Conservation (phyloP, 2,113 vertebrate species). For the Platichthys stellatus region DNA sequence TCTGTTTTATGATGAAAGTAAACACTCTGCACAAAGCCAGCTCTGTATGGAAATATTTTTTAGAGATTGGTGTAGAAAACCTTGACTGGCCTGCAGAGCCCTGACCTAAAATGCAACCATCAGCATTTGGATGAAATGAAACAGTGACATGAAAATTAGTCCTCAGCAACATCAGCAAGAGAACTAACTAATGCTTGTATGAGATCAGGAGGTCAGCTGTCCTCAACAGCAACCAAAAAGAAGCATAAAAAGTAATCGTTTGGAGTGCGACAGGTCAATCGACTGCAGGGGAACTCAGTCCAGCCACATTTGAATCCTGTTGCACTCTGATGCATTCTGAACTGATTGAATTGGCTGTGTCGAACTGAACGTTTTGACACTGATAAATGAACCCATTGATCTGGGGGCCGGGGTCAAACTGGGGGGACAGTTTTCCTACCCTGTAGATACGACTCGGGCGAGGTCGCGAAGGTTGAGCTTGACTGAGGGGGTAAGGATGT, state of each 20-base stretch:
- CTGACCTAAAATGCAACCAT: not conserved
- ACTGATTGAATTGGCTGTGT: conserved; percentile 6
- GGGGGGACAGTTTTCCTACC: conserved; percentile 80
- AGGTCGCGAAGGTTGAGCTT: conserved; percentile 95
- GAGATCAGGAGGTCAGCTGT: conserved; percentile 9
- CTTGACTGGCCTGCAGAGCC: not conserved
- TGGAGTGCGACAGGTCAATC: conserved; percentile 7
- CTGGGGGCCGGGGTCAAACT: conserved; percentile 6
- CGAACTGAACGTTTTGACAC: conserved; percentile 25
- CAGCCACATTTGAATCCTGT: conserved; percentile 6
- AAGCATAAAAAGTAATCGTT: not conserved
- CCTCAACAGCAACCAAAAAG: conserved; percentile 3
- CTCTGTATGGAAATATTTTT: not conserved
- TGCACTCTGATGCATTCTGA: not conserved
- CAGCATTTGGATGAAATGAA: not conserved
- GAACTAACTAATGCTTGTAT: not conserved
- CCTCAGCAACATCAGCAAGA: not conserved
- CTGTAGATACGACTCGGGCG: conserved; percentile 91
- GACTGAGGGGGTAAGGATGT: conserved; percentile 93
- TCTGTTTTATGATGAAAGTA: not conserved
- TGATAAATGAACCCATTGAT: conserved; percentile 37
- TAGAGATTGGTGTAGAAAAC: not conserved
- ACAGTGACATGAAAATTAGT: not conserved
- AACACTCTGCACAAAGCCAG: not conserved
- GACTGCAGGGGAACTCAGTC: conserved; percentile 18